Evolutionary conservation across 1,140 invertebrate genomes (phyloP).

Genomic region (Trichonephila inaurata): DNA sequence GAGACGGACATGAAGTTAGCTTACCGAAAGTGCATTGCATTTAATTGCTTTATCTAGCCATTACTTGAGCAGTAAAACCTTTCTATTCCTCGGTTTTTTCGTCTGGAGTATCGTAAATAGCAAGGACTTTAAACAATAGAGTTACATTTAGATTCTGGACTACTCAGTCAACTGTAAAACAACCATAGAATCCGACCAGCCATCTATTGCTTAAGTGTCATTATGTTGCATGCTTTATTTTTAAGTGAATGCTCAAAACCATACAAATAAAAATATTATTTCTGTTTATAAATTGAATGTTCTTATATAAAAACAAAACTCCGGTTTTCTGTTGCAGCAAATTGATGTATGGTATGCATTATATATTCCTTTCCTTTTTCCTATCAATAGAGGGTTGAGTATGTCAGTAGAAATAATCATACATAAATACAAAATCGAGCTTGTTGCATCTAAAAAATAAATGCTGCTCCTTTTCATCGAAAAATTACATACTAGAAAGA

Average conservation of each 20-base stretch:
- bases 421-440: too few relatives aligned
- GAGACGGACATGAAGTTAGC: conserved; percentile 8
- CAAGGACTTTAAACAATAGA: not conserved
- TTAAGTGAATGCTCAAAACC: not conserved
- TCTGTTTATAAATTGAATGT: not conserved
- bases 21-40: conserved; percentile 1
- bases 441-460: too few relatives aligned
- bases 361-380: too few relatives aligned
- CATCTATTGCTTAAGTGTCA: not conserved
- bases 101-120: conserved; percentile 37
- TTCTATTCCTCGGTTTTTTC: not conserved
- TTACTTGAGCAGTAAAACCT: conserved; percentile 25
- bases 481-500: too few relatives aligned
- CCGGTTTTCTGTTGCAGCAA: not conserved
- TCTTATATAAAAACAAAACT: not conserved
- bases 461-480: too few relatives aligned
- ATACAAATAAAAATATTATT: not conserved
- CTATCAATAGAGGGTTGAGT: too few relatives aligned
- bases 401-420: too few relatives aligned
- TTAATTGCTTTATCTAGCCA: conserved; percentile 43
- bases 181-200: not conserved
- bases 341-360: too few relatives aligned
- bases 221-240: not conserved
- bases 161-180: not conserved
- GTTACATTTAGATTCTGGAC: not conserved